Evolutionary conservation across 2,888 invertebrate species (phyloP), one percentile per base, ranked within the genome.

Genomic region (Sepiola atlantica): DNA sequence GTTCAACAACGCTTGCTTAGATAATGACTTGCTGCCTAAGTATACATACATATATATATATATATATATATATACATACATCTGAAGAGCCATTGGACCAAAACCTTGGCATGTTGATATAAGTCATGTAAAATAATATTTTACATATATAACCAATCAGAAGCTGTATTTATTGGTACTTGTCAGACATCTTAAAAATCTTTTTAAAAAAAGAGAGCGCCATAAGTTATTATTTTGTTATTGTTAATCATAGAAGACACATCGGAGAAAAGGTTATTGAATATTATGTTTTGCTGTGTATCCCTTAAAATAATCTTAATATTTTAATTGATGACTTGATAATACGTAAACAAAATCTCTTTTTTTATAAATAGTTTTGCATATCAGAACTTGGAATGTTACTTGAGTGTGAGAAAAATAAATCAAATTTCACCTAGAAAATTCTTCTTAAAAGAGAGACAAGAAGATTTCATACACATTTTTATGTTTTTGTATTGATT

Each of bases 241-340:
- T 61, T 28, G 61, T 45, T 45, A 45, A 45, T 45, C 8, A 8
- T 45, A 21, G 10, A 18, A 77, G 77, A 77, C n/a, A n/a, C 77
- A 14, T 32, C n/a, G 77, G 32, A 77, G 32, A 77, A 77, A 28
- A 14, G n/a, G 77, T 77, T 77, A 77, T 77, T n/a, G n/a, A 77
- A 77, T 77, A 77, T 77, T 77, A 77, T 77, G n/a, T 77, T 77
- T 77, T 77, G 77, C 77, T 77, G 77, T 77, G 77, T 77, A 77
- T 77, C 28, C 24, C 21, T 61, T 77, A 16, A 77, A 16, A 77
- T 32, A n/a, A 77, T 77, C 20, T n/a, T 16, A n/a, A 32, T 61
- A 61, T 77, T 77, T 77, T 32, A 77, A 77, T n/a, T 77, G n/a
- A 4, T 77, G 77, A 45, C 45, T 45, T 45, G 45, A n/a, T 77